phyloP scores from a whole-genome alignment of 2,888 invertebrate genomes.

The Therioaphis trifolii region DNA sequence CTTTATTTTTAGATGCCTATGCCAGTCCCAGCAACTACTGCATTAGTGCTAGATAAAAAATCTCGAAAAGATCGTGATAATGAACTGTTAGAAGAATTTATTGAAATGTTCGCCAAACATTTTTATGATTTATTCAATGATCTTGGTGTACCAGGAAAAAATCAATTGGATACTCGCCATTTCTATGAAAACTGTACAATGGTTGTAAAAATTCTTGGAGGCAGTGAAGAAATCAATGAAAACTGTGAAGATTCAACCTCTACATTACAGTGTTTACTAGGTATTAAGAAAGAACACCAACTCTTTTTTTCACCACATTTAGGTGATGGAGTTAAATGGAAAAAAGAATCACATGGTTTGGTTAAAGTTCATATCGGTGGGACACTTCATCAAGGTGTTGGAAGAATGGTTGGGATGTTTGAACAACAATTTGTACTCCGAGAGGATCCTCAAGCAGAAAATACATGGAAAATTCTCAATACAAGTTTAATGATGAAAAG shows the following conservation, averaged over 20 bases:
- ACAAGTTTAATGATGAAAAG: slow-evolving; percentile 57
- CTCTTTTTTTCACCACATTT: slow-evolving; percentile 53
- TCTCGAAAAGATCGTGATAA: slow-evolving; percentile 34
- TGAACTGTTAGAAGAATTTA: slow-evolving; percentile 49
- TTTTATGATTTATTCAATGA: slow-evolving; percentile 53
- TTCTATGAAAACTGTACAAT: slow-evolving; percentile 56
- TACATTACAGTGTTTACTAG: slow-evolving; percentile 18
- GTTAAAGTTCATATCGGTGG: slow-evolving; percentile 57
- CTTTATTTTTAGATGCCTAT: neutral
- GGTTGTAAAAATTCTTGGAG: slow-evolving; percentile 49
- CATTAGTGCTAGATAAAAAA: neutral
- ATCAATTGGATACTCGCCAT: slow-evolving; percentile 49
- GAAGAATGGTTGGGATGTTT: slow-evolving; percentile 57
- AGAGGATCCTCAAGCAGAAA: slow-evolving; percentile 58
- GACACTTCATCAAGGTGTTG: slow-evolving; percentile 52
- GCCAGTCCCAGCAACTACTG: neutral
- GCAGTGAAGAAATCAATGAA: slow-evolving; percentile 42
- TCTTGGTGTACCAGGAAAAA: slow-evolving; percentile 39
- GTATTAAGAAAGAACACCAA: slow-evolving; percentile 49
- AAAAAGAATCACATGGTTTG: slow-evolving; percentile 52
- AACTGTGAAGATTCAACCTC: slow-evolving; percentile 25
- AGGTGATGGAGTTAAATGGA: slow-evolving; percentile 52
- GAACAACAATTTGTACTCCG: slow-evolving; percentile 54
- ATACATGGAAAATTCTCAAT: slow-evolving; percentile 53
- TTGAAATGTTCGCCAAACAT: slow-evolving; percentile 57